These are phyloP conservation scores for Acrobasis consociella DNA, from an alignment of 2,888 invertebrate species.

Conservation along the genomic window DNA sequence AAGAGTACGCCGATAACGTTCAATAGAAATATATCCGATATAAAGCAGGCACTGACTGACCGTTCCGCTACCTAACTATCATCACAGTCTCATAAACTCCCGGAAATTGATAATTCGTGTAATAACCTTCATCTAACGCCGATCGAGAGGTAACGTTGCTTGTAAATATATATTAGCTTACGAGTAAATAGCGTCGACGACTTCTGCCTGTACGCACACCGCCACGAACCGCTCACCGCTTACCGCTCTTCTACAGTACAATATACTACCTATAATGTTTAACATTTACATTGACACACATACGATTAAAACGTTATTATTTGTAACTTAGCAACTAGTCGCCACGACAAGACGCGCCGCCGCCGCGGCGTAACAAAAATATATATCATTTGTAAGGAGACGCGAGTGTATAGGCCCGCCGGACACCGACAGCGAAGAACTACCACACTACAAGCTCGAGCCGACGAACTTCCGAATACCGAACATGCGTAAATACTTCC, in stretches of 20 bases:
- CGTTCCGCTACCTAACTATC: conserved; percentile 29
- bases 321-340: conserved; percentile 28
- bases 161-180: conserved; percentile 40
- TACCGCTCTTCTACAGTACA: conserved; percentile 14
- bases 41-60: conserved; percentile 38
- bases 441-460: conserved; percentile 39
- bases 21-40: conserved; percentile 33
- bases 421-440: conserved; percentile 12
- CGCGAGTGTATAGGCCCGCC: conserved; percentile 27
- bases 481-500: conserved; percentile 42
- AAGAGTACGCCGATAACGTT: conserved; percentile 23
- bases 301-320: conserved; percentile 33
- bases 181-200: conserved; percentile 15
- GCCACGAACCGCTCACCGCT: not conserved
- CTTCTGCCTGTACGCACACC: conserved; percentile 1
- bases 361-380: conserved; percentile 42
- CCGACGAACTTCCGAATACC: conserved; percentile 38
- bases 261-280: conserved; percentile 39
- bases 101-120: conserved; percentile 33
- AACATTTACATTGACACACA: conserved; percentile 43
- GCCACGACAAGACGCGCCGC: conserved; percentile 30
- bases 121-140: conserved; percentile 29
- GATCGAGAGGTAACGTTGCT: conserved; percentile 41
- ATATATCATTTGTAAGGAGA: conserved; percentile 38
- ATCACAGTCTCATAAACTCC: conserved; percentile 42